Evolutionary conservation across 2,888 invertebrate species (phyloP).

Genomic region (Drosophila macrospina): DNA sequence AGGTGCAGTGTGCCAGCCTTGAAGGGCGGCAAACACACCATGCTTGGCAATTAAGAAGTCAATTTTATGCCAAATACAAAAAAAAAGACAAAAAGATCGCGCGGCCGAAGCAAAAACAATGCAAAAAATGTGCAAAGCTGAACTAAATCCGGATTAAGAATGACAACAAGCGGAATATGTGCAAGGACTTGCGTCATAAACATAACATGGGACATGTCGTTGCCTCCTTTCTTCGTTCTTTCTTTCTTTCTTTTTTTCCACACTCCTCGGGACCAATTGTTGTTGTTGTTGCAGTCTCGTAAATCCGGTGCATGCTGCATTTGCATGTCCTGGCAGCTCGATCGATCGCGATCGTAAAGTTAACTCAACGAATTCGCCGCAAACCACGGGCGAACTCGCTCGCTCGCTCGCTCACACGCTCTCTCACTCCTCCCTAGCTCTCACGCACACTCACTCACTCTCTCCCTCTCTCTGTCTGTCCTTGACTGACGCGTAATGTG

Average conservation of each 20-base stretch:
- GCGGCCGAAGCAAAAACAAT: slow-evolving; percentile 54
- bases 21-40: slow-evolving; percentile 46
- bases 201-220: slow-evolving; percentile 9
- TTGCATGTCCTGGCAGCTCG: slow-evolving; percentile 48
- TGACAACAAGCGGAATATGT: slow-evolving; percentile 39
- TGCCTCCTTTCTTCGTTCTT: slow-evolving; percentile 10
- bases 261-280: slow-evolving; percentile 9
- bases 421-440: background rate
- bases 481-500: slow-evolving; percentile 57
- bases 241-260: slow-evolving; percentile 1
- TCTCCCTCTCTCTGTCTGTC: slow-evolving; percentile 27
- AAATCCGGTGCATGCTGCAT: slow-evolving; percentile 45
- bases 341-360: slow-evolving; percentile 22
- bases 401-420: background rate
- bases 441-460: background rate
- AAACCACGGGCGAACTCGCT: too few relatives aligned
- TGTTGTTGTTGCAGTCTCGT: slow-evolving; percentile 7
- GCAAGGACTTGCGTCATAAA: slow-evolving; percentile 75
- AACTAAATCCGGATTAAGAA: slow-evolving; percentile 81
- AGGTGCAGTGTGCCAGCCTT: slow-evolving; percentile 28
- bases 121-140: slow-evolving; percentile 74
- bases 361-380: slow-evolving; percentile 64
- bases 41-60: slow-evolving; percentile 78
- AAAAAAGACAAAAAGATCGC: slow-evolving; percentile 52
- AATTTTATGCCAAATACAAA: slow-evolving; percentile 64